Conservation (phyloP, 2,797 vertebrate species). For the Periophthalmus magnuspinnatus region DNA sequence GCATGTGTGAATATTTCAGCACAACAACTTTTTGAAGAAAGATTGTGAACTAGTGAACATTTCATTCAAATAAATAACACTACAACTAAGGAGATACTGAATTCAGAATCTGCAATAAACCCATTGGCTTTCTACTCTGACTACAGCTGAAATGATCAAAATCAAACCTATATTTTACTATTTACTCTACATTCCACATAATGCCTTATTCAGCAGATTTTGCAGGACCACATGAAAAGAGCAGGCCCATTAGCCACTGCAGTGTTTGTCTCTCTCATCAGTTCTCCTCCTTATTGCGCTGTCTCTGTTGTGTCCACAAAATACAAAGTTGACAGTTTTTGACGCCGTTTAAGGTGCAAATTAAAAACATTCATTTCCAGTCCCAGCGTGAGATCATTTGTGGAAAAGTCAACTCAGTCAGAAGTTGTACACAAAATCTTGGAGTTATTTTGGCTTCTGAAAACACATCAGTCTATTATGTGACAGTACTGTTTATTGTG, state of each 20-base stretch:
- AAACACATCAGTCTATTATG: not conserved
- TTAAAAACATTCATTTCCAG: slow-evolving; percentile 9
- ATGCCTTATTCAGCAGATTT: not conserved
- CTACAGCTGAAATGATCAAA: not conserved
- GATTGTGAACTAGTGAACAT: too few relatives aligned
- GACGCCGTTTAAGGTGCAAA: slow-evolving; percentile 9
- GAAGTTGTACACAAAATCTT: slow-evolving; percentile 1
- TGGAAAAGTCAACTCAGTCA: not conserved
- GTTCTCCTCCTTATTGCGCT: not conserved
- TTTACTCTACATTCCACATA: not conserved
- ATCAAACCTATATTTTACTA: not conserved
- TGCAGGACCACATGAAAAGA: not conserved
- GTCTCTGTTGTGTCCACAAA: slow-evolving; percentile 3
- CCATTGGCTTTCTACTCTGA: too few relatives aligned
- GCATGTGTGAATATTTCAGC: too few relatives aligned
- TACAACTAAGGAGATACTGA: too few relatives aligned
- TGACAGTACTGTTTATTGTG: slow-evolving; percentile 1
- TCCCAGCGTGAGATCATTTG: slow-evolving; percentile 14
- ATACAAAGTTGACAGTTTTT: slow-evolving; percentile 6
- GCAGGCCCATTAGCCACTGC: not conserved
- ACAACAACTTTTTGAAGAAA: too few relatives aligned
- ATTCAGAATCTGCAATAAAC: too few relatives aligned
- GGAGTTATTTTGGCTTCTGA: slow-evolving; percentile 3
- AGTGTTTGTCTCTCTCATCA: not conserved
- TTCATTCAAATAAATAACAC: too few relatives aligned